Conservation (phyloP, 1,140 invertebrate genomes). For the Diachasmimorpha longicaudata region DNA sequence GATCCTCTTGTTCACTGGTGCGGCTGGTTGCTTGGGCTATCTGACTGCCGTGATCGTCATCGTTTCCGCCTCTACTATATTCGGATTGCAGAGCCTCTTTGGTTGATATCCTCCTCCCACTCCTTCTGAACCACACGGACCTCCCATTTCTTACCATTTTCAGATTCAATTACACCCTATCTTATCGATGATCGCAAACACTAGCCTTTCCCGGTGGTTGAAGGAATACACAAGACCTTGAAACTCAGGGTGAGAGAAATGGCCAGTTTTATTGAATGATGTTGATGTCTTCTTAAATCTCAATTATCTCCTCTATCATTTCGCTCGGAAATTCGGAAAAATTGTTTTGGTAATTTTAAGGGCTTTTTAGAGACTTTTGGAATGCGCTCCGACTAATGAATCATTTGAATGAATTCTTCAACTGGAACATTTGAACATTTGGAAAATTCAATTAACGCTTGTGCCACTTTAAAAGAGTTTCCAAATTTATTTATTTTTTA, state of each 20-base stretch:
- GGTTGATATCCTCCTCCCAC: constrained; percentile 25
- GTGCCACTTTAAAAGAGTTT: no score
- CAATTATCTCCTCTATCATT: no score
- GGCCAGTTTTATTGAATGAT: no score
- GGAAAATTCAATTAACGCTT: no score
- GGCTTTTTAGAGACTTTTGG: no score
- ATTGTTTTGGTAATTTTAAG: no score
- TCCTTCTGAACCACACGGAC: constrained; percentile 5
- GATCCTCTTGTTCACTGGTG: constrained; percentile 37
- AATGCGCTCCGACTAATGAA: no score
- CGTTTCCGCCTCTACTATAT: constrained; percentile 6
- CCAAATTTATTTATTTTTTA: no score
- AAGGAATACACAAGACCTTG: neutral
- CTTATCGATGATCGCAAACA: constrained; percentile 25
- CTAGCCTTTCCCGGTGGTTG: neutral
- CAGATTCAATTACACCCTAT: constrained; percentile 24
- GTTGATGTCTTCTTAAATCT: no score
- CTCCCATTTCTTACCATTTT: constrained; percentile 16
- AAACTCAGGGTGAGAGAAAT: neutral
- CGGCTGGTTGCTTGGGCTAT: constrained; percentile 34
- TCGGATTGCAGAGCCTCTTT: neutral
- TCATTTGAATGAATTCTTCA: no score
- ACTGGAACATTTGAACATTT: no score
- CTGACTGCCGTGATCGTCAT: constrained; percentile 29
- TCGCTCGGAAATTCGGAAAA: no score